Conservation (phyloP, 2,888 invertebrate genomes). For the Microctonus hyperodae region DNA sequence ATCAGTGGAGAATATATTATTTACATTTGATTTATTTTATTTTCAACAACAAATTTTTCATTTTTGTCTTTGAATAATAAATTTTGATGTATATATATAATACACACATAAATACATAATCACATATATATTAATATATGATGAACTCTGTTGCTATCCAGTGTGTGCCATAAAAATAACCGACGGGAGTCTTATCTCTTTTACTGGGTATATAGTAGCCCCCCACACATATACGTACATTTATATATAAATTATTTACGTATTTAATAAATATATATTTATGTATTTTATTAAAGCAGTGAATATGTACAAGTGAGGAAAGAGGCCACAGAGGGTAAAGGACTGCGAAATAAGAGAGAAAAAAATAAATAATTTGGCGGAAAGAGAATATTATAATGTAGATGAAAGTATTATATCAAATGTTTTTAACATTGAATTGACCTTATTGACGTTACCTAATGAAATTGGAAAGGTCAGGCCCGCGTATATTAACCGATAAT, state of each 20-base stretch:
- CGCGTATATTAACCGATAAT: constrained; percentile 42
- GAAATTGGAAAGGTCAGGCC: constrained; percentile 58
- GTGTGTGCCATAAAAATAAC: constrained; percentile 55
- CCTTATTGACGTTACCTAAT: constrained; percentile 58
- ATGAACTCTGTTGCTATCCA: constrained; percentile 55
- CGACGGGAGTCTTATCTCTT: constrained; percentile 48
- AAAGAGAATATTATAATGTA: background rate
- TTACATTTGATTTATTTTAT: no score
- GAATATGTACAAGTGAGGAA: constrained; percentile 6
- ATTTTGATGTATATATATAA: background rate
- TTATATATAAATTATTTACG: constrained; percentile 3
- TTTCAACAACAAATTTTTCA: no score
- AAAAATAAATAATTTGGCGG: background rate
- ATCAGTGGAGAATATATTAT: constrained; percentile 7
- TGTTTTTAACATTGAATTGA: constrained; percentile 52
- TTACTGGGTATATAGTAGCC: constrained; percentile 41
- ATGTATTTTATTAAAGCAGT: no score
- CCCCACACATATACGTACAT: constrained; percentile 29
- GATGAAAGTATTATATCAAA: constrained; percentile 8
- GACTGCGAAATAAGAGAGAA: constrained; percentile 2
- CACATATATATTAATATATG: constrained; percentile 24
- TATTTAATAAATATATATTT: no score
- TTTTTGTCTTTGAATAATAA: no score
- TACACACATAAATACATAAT: no score
- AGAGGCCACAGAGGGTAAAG: constrained; percentile 5